phyloP scores from a whole-genome alignment of 2,888 invertebrate genomes.

The Gnatocerus cornutus region DNA sequence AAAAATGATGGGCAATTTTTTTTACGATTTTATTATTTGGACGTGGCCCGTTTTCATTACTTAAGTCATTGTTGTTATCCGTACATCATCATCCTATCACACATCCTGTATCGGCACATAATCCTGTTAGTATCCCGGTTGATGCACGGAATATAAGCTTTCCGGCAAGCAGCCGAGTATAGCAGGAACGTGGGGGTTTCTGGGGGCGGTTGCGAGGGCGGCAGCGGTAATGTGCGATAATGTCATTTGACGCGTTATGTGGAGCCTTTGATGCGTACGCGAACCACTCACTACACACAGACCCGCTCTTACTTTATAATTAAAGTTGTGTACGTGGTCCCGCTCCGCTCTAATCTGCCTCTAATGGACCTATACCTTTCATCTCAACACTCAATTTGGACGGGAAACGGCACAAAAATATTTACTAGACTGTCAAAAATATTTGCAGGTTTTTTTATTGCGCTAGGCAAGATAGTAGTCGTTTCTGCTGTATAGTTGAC shows the following conservation, averaged over 20 bases:
- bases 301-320: conserved; percentile 65
- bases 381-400: conserved; percentile 62
- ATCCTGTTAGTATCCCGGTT: conserved; percentile 47
- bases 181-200: conserved; percentile 24
- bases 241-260: conserved; percentile 58
- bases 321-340: conserved; percentile 64
- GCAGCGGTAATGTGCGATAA: conserved; percentile 57
- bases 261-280: conserved; percentile 62
- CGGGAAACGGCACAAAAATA: conserved; percentile 35
- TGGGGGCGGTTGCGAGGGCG: conserved; percentile 48
- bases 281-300: conserved; percentile 56
- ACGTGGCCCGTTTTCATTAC: too few relatives aligned
- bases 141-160: conserved; percentile 49
- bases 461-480: too few relatives aligned
- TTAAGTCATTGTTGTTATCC: conserved; percentile 40
- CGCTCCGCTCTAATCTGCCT: conserved; percentile 64
- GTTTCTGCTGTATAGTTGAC: too few relatives aligned
- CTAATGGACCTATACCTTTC: conserved; percentile 67
- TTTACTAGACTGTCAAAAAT: neutral
- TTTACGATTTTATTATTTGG: too few relatives aligned
- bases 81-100: conserved; percentile 39
- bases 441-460: too few relatives aligned
- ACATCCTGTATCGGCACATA: conserved; percentile 46
- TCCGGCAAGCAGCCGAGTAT: conserved; percentile 21
- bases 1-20: too few relatives aligned